These are phyloP conservation scores for Nycticryphes semicollaris DNA, from an alignment of 2,113 vertebrate genomes.

Conservation along the genomic window DNA sequence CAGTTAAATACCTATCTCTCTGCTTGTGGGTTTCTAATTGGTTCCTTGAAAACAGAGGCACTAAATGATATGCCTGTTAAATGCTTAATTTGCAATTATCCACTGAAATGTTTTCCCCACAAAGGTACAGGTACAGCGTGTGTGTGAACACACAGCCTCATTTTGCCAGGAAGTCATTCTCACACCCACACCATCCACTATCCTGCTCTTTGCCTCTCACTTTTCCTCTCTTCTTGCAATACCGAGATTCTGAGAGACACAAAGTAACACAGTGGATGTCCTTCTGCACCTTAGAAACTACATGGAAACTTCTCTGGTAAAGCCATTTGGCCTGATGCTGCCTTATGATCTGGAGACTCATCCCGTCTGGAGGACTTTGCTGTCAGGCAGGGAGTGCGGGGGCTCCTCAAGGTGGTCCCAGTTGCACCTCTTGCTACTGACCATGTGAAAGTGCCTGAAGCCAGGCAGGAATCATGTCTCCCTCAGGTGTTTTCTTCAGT, in stretches of 20 bases:
- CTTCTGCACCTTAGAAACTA: background rate
- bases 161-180: rapidly evolving
- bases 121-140: rapidly evolving
- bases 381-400: background rate
- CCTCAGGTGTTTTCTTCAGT: background rate
- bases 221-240: background rate
- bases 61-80: background rate
- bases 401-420: rapidly evolving
- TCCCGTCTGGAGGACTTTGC: too few species aligned
- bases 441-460: background rate
- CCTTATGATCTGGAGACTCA: rapidly evolving
- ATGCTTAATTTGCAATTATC: slow-evolving; percentile 22
- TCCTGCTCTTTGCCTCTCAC: background rate
- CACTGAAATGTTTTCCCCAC: background rate
- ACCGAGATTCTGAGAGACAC: background rate
- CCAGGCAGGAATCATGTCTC: rapidly evolving
- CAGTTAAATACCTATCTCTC: slow-evolving; percentile 30
- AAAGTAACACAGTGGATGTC: background rate
- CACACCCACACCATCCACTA: background rate
- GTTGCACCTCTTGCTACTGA: background rate
- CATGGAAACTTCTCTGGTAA: background rate
- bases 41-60: slow-evolving; percentile 32
- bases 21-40: background rate
- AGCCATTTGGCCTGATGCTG: background rate
- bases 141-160: background rate